Conservation (phyloP, 2,113 vertebrate genomes). For the Alaudala cheleensis region DNA sequence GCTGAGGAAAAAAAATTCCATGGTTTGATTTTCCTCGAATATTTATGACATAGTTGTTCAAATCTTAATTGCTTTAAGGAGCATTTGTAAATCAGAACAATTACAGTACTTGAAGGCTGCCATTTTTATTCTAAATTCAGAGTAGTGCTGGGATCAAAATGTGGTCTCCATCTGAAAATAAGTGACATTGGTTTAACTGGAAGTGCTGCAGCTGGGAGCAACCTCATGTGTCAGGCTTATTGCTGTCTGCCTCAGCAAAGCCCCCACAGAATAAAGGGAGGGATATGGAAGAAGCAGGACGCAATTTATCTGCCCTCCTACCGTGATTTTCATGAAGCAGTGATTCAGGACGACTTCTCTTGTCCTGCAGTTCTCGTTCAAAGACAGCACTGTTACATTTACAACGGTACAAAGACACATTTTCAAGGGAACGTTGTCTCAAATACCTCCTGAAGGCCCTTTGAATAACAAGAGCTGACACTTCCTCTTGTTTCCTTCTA, state of each 20-base stretch:
- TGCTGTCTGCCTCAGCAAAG: slow-evolving; percentile 61
- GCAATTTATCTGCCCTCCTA: slow-evolving; percentile 14
- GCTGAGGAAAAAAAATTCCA: neutral
- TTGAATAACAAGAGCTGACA: slow-evolving; percentile 85
- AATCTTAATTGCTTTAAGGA: neutral
- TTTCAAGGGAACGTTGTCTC: slow-evolving; percentile 67
- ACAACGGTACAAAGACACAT: slow-evolving; percentile 68
- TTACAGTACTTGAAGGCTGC: neutral
- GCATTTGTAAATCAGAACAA: neutral
- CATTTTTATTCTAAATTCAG: neutral
- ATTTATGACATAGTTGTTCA: neutral
- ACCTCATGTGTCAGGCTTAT: neutral
- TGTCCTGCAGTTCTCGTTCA: slow-evolving; percentile 65
- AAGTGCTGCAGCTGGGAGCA: neutral
- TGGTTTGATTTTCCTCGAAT: neutral
- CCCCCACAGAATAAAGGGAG: slow-evolving; percentile 83
- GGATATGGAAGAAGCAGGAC: slow-evolving; percentile 63
- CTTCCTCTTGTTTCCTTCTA: slow-evolving; percentile 86
- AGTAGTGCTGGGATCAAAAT: neutral
- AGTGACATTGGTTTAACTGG: neutral
- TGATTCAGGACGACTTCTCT: slow-evolving; percentile 71
- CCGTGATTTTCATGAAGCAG: slow-evolving; percentile 72
- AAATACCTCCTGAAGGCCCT: slow-evolving; percentile 85
- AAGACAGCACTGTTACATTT: slow-evolving; percentile 65
- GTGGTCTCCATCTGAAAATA: neutral